Base-by-base conservation (phyloP, 2,888 invertebrate genomes). In the Ellobium chinense region DNA sequence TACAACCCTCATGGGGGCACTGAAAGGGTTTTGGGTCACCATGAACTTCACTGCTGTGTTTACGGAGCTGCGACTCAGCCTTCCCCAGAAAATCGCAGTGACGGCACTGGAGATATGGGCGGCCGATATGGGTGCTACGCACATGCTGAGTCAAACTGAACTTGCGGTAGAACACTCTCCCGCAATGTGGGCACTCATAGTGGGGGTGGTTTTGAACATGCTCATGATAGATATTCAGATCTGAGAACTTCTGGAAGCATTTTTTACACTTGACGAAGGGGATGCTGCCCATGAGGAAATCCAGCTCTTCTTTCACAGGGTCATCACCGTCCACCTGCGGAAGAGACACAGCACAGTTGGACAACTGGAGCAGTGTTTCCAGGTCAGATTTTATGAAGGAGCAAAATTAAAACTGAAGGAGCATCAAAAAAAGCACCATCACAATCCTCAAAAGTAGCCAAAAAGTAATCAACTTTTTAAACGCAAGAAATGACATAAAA, bases 101-200 rank as follows among this genome's bases (percentile, higher is more conserved):
- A 14, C 79, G 74, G 66, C 89, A 89, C 29, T 69, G 66, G 21
- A 86, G 82, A 63, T 85, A 84, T 27, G 81, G 63, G 1, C 75
- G 75, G 7, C 76, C 80, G 0, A 83, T 76, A 60, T 89, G 89
- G 18, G 31, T 76, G 1, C 72, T 79, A 1, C 87, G 80, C 65
- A 85, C 70, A 72, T 89, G 89, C 12, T 86, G 83, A 0, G 88
- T 87, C 34, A 88, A 82, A 62, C 86, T 85, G 18, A 83, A 83
- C 29, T 84, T 81, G 24, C 88, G 81, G 37, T 81, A 83, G 65
- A 85, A 89, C 21, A 82, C 83, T 62, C 78, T 72, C 3, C 80
- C 79, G 73, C 89, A 89, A 12, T 85, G 70, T 46, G 86, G 83
- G 70, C 89, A 89, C 12, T 63, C 54, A 65, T 80, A 82, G 2